A percentile compares a stretch with the other conserved stretches of the same genome.
Evolutionary conservation across 2,113 vertebrate genomes (phyloP).

Genomic region (Lepisosteus osseus): DNA sequence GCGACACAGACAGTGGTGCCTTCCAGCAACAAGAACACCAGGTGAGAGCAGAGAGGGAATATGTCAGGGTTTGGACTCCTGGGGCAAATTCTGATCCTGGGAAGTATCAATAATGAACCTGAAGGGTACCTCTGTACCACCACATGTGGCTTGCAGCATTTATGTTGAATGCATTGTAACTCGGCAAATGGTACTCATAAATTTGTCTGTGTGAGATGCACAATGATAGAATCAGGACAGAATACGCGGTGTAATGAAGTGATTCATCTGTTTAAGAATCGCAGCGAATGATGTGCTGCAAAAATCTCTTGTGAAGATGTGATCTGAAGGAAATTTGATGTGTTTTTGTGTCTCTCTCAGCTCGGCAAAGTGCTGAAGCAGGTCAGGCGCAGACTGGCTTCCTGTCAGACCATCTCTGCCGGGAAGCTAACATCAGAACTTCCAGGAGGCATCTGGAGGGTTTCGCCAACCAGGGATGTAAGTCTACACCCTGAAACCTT

Average conservation of each 20-base stretch:
- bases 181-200: no score
- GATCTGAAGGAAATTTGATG: background rate
- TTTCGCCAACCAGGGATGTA: constrained; percentile 56
- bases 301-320: no score
- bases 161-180: no score
- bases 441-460: constrained; percentile 45
- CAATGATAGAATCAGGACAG: no score
- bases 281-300: background rate
- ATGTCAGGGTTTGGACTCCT: no score
- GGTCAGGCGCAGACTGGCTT: constrained; percentile 72
- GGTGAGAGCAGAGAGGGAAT: constrained; percentile 46
- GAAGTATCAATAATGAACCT: no score
- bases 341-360: constrained; percentile 61
- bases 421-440: constrained; percentile 41
- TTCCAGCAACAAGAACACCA: constrained; percentile 48
- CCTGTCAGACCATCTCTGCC: constrained; percentile 56
- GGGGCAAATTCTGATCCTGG: no score
- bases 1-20: constrained; percentile 9
- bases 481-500: constrained; percentile 25
- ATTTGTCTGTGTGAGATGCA: no score
- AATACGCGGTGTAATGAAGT: no score
- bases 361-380: constrained; percentile 64
- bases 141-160: no score
- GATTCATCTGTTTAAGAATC: constrained; percentile 10
- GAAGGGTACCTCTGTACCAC: no score